Conservation (phyloP, 2,797 vertebrate species). For the Pteropus rufus region DNA sequence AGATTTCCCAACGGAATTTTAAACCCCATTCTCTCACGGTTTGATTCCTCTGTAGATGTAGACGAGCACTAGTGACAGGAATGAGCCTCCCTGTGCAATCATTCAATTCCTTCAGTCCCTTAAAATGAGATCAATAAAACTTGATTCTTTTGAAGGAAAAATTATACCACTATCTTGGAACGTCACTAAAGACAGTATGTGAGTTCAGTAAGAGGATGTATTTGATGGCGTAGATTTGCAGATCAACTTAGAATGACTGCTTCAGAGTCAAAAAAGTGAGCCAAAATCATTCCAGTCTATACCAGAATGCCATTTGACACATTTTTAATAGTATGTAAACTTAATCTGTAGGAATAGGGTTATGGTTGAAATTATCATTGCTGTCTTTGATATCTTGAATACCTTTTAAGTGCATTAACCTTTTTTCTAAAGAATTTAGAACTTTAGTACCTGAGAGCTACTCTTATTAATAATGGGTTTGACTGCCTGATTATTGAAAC, state of each 20-base stretch:
- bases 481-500: neutral
- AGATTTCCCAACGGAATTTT: conserved; percentile 24
- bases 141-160: conserved; percentile 36
- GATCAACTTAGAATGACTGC: neutral
- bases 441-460: neutral
- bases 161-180: neutral
- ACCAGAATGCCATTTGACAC: neutral
- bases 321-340: neutral
- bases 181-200: neutral
- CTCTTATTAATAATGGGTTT: conserved; percentile 23
- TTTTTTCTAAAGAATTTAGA: neutral
- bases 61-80: neutral
- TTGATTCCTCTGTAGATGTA: conserved; percentile 21
- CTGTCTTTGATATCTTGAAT: neutral
- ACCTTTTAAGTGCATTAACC: neutral
- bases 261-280: neutral
- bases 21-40: neutral
- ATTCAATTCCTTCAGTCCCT: neutral
- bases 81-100: neutral
- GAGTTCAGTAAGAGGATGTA: neutral
- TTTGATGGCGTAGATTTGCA: neutral
- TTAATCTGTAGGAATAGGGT: neutral
- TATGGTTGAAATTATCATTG: neutral
- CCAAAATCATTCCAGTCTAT: neutral
- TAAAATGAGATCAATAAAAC: conserved; percentile 36